These are phyloP conservation scores for Coreoperca whiteheadi DNA, from an alignment of 2,113 vertebrate species.

Conservation along the genomic window DNA sequence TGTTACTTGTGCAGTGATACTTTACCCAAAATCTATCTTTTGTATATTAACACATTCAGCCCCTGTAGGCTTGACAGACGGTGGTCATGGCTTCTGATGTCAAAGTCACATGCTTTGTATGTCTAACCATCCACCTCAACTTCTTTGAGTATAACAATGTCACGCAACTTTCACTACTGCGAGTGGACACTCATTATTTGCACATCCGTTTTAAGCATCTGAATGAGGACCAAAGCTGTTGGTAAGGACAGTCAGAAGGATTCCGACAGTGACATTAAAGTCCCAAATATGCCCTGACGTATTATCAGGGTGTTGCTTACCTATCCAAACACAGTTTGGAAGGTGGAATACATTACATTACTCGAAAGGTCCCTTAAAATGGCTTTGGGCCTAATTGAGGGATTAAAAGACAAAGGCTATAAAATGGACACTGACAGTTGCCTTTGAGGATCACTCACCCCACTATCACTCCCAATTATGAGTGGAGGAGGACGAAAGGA, in stretches of 20 bases:
- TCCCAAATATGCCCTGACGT: background rate
- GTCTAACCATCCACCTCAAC: background rate
- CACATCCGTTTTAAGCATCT: background rate
- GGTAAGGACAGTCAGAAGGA: background rate
- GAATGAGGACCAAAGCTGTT: too few species aligned
- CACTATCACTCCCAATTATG: constrained; percentile 57
- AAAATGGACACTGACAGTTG: constrained; percentile 50
- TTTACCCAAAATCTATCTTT: background rate
- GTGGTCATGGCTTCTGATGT: background rate
- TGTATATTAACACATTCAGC: background rate
- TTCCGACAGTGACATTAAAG: background rate
- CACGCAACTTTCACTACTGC: background rate
- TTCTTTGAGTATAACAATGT: background rate
- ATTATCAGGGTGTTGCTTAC: background rate
- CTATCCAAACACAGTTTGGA: background rate
- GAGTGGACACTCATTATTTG: background rate
- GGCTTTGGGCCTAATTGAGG: constrained; percentile 17
- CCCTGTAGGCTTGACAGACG: background rate
- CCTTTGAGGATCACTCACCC: constrained; percentile 53
- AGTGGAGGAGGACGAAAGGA: constrained; percentile 50
- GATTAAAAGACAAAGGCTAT: constrained; percentile 47
- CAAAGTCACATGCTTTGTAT: background rate
- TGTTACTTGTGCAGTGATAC: background rate
- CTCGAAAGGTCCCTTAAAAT: background rate
- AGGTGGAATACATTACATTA: background rate